Evolutionary conservation across 2,113 vertebrate genomes (phyloP).

Genomic region (Clarias macrocephalus): DNA sequence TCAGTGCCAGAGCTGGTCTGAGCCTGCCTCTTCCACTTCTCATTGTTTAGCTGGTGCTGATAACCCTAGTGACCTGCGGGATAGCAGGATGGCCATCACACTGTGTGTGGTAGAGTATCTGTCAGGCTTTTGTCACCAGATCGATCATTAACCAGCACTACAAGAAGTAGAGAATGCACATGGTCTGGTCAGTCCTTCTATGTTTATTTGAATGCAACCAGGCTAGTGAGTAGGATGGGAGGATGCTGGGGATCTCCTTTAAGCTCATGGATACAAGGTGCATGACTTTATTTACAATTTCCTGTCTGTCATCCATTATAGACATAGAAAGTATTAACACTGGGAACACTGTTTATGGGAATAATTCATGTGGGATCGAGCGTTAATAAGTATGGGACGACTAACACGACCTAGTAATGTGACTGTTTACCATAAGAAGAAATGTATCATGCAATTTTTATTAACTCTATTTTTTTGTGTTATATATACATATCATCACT

Average conservation of each 20-base stretch:
- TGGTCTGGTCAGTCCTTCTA: constrained; percentile 59
- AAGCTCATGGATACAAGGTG: constrained; percentile 12
- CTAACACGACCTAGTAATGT: neutral
- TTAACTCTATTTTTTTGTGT: neutral
- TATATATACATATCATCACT: neutral
- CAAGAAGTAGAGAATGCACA: constrained; percentile 62
- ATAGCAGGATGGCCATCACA: constrained; percentile 67
- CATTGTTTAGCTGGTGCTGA: constrained; percentile 71
- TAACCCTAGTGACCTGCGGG: constrained; percentile 65
- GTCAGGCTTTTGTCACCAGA: constrained; percentile 70
- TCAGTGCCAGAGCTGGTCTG: constrained; percentile 57
- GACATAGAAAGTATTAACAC: neutral
- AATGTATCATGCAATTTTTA: neutral
- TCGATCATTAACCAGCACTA: constrained; percentile 78
- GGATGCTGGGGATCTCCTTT: constrained; percentile 31
- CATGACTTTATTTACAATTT: constrained; percentile 39
- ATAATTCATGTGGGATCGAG: neutral
- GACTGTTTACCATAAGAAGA: neutral
- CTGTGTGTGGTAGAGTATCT: constrained; percentile 59
- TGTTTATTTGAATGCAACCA: constrained; percentile 73
- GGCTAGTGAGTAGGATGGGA: constrained; percentile 49
- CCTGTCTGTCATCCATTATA: constrained; percentile 25
- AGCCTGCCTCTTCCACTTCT: constrained; percentile 68
- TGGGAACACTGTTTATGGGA: constrained; percentile 1
- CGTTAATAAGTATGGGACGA: neutral